phyloP scores from a whole-genome alignment of 2,113 vertebrate genomes.

The Nestor notabilis region DNA sequence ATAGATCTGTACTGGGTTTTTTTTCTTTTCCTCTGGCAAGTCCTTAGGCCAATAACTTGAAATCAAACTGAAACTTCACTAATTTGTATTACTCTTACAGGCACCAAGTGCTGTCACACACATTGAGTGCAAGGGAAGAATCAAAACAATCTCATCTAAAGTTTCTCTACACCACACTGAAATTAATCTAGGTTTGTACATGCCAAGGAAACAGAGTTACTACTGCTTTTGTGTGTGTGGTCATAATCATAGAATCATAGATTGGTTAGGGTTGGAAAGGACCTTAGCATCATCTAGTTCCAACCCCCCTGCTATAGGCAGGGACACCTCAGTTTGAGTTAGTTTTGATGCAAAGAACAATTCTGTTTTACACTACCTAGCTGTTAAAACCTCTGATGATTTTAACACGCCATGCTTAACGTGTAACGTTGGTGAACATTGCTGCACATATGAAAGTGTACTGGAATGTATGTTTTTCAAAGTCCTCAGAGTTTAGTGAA shows the following conservation, averaged over 20 bases:
- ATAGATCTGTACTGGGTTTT: not conserved
- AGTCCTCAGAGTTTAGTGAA: not conserved
- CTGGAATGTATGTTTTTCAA: not conserved
- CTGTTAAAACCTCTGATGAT: not conserved
- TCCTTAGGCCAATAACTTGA: not conserved
- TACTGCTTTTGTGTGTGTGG: not conserved
- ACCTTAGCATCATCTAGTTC: not conserved
- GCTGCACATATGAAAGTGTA: not conserved
- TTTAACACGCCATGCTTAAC: not conserved
- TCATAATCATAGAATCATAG: not conserved
- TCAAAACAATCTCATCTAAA: not conserved
- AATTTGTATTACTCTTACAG: not conserved
- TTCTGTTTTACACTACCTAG: not conserved
- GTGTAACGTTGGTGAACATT: not conserved
- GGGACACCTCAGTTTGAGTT: not conserved
- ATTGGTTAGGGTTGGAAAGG: not conserved
- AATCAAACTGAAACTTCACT: not conserved
- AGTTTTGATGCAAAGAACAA: not conserved
- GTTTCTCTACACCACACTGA: not conserved
- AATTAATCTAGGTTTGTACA: not conserved
- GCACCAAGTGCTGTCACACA: not conserved
- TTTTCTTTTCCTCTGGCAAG: not conserved
- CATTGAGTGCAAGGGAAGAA: not conserved
- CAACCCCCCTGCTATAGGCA: not conserved
- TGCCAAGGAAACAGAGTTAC: not conserved